Evolutionary conservation across 2,113 vertebrate species (phyloP).

Genomic region (Progne subis): DNA sequence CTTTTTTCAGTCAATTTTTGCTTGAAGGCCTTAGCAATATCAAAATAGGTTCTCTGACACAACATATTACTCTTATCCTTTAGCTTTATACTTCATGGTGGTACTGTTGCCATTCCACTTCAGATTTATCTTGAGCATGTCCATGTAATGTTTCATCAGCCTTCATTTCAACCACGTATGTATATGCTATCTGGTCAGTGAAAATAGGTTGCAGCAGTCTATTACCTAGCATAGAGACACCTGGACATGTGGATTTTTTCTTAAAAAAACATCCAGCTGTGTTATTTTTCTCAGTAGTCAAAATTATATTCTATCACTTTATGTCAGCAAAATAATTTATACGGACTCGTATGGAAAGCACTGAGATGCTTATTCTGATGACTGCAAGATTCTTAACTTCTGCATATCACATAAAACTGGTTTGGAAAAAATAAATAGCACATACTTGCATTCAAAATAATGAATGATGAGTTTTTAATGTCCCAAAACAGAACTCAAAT

Average conservation of each 20-base stretch:
- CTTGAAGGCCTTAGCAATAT: not conserved
- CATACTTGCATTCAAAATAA: not conserved
- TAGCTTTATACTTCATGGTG: not conserved
- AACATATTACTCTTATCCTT: not conserved
- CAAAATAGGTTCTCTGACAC: not conserved
- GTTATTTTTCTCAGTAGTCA: not conserved
- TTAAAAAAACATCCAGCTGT: not conserved
- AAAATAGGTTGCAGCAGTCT: not conserved
- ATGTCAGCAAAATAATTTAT: not conserved
- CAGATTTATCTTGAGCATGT: not conserved
- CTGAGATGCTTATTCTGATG: not conserved
- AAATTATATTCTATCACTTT: not conserved
- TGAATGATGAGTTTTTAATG: not conserved
- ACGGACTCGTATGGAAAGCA: not conserved
- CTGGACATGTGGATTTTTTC: not conserved
- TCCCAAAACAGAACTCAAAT: not conserved
- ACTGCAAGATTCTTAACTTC: not conserved
- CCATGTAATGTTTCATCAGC: not conserved
- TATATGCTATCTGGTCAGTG: not conserved
- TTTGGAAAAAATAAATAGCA: not conserved
- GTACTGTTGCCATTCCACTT: not conserved
- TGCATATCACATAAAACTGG: not conserved
- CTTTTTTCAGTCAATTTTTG: not conserved
- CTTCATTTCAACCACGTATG: not conserved
- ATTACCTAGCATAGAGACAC: not conserved